A percentile compares a stretch with the other conserved stretches of the same genome.
Evolutionary conservation across 2,888 invertebrate genomes (phyloP).

Genomic region (Gortyna flavago): DNA sequence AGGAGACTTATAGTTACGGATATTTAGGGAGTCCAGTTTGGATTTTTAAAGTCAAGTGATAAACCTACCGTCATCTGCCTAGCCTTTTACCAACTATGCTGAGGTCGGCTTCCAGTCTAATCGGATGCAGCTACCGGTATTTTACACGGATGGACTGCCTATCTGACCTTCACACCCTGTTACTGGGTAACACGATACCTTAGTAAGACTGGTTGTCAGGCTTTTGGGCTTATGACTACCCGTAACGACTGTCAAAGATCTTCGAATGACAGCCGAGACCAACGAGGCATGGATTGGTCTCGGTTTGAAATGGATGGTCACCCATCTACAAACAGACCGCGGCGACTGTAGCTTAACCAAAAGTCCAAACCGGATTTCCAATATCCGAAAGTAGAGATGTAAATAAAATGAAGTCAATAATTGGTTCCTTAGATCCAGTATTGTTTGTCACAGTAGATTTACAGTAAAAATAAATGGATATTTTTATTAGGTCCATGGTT

Average conservation of each 20-base stretch:
- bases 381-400: not conserved
- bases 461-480: slow-evolving; percentile 10
- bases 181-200: not conserved
- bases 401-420: slow-evolving; percentile 20
- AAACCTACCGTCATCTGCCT: not conserved
- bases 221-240: not conserved
- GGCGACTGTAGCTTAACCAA: not conserved
- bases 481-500: not conserved
- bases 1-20: not conserved
- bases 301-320: not conserved
- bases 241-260: not conserved
- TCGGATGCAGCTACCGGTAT: not conserved
- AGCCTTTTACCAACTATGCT: not conserved
- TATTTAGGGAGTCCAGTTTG: slow-evolving; percentile 20
- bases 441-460: slow-evolving; percentile 36
- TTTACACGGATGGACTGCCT: not conserved
- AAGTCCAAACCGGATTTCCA: slow-evolving; percentile 22
- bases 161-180: not conserved
- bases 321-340: not conserved
- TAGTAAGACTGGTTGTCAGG: not conserved
- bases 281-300: not conserved
- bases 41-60: not conserved
- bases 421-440: slow-evolving; percentile 51
- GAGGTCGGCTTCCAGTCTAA: not conserved
- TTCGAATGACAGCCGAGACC: not conserved